A percentile compares a stretch with the other conserved stretches of the same genome.
Conservation (phyloP, 2,888 invertebrate species). For the Thysanoteuthis rhombus region DNA sequence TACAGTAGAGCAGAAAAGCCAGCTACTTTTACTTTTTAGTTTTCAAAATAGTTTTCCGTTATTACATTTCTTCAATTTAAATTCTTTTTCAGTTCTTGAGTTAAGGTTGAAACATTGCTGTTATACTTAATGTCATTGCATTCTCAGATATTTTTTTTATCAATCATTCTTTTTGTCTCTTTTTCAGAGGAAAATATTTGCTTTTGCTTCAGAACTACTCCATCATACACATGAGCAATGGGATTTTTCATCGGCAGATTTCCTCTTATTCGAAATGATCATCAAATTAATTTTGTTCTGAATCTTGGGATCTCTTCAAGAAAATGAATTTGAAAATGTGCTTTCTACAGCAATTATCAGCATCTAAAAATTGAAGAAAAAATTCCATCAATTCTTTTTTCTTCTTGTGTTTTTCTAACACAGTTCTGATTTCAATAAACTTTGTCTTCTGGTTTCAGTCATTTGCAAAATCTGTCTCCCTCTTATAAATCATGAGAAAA, state of each 20-base stretch:
- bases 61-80: background rate
- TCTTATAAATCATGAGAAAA: background rate
- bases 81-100: too few species aligned
- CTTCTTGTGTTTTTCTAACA: background rate
- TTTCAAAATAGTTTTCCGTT: too few species aligned
- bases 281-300: background rate
- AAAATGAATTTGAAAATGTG: background rate
- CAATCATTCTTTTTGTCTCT: background rate
- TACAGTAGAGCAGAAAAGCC: too few species aligned
- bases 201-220: background rate
- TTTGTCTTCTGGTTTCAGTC: background rate
- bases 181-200: background rate
- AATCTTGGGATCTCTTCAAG: background rate
- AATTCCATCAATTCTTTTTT: background rate
- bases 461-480: background rate
- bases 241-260: background rate
- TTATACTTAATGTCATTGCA: background rate
- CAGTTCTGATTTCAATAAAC: background rate
- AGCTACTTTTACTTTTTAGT: too few species aligned
- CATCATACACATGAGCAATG: background rate
- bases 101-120: background rate
- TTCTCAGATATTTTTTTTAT: background rate
- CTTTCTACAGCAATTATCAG: background rate
- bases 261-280: background rate
- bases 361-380: background rate